phyloP scores from a whole-genome alignment of 2,888 invertebrate genomes.

The Apotomis betuletana region DNA sequence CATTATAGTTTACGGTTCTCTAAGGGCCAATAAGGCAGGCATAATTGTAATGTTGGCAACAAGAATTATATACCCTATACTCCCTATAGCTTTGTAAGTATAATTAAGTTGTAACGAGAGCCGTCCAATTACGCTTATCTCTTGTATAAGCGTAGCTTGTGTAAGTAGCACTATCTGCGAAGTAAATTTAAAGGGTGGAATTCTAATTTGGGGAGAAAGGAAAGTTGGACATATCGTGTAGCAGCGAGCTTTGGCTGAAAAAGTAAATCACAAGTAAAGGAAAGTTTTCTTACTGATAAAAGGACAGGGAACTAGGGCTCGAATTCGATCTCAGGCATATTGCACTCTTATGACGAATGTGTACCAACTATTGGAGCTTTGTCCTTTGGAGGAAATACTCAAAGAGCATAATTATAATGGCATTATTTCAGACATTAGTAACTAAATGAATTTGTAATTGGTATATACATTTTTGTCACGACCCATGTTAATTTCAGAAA shows the following conservation, averaged over 20 bases:
- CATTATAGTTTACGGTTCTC: constrained; percentile 38
- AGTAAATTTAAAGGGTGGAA: neutral
- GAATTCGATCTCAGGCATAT: neutral
- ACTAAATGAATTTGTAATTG: too few relatives aligned
- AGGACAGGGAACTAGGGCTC: neutral
- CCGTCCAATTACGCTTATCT: neutral
- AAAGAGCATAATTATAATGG: too few relatives aligned
- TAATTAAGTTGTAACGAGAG: constrained; percentile 23
- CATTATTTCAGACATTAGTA: too few relatives aligned
- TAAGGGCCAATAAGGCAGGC: constrained; percentile 29
- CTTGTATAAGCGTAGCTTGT: neutral
- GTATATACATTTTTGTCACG: too few relatives aligned
- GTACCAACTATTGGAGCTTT: too few relatives aligned
- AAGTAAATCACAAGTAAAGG: constrained; percentile 20
- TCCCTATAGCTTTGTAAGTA: constrained; percentile 5
- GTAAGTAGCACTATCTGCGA: neutral
- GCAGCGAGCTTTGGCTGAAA: constrained; percentile 2
- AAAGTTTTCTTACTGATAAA: constrained; percentile 12
- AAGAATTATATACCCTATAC: constrained; percentile 27
- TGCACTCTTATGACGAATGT: too few relatives aligned
- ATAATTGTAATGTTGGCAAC: constrained; percentile 23
- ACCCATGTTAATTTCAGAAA: too few relatives aligned
- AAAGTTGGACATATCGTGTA: constrained; percentile 16
- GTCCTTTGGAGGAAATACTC: too few relatives aligned
- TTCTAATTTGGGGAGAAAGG: constrained; percentile 4